Conservation (phyloP, 1,140 invertebrate species). For the Brachionus koreanus region DNA sequence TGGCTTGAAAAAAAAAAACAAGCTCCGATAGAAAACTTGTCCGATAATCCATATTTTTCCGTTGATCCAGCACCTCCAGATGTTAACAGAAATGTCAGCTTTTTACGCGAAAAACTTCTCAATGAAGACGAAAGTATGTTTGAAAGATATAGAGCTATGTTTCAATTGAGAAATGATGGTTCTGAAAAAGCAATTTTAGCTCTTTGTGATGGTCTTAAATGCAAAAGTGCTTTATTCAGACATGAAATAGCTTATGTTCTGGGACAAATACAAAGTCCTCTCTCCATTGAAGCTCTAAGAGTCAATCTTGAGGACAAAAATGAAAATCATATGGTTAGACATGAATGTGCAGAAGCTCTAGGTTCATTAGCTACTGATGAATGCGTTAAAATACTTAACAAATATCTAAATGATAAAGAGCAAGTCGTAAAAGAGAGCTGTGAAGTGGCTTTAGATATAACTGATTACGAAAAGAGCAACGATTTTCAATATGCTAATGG, state of each 20-base stretch:
- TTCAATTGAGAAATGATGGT: slow-evolving; percentile 81
- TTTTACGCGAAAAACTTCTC: slow-evolving; percentile 60
- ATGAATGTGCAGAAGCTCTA: slow-evolving; percentile 96
- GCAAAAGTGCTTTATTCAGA: slow-evolving; percentile 79
- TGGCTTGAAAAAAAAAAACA: slow-evolving; percentile 65
- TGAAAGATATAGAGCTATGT: slow-evolving; percentile 92
- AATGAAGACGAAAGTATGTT: slow-evolving; percentile 75
- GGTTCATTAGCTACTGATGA: slow-evolving; percentile 87
- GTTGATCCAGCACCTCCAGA: slow-evolving; percentile 86
- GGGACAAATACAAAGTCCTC: slow-evolving; percentile 83
- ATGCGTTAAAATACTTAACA: slow-evolving; percentile 70
- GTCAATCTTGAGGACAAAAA: slow-evolving; percentile 68
- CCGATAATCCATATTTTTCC: slow-evolving; percentile 71
- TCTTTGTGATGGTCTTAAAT: slow-evolving; percentile 65
- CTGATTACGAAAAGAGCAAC: slow-evolving; percentile 34
- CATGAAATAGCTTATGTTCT: slow-evolving; percentile 98
- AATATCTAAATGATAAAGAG: slow-evolving; percentile 61
- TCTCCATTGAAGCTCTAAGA: slow-evolving; percentile 69
- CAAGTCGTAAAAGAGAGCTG: slow-evolving; percentile 91
- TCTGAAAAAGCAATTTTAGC: slow-evolving; percentile 72
- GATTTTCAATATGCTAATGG: slow-evolving; percentile 42
- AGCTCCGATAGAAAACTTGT: slow-evolving; percentile 50
- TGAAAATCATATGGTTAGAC: slow-evolving; percentile 93
- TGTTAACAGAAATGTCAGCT: slow-evolving; percentile 47
- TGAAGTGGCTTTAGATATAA: slow-evolving; percentile 91